Conservation (phyloP, 2,113 vertebrate species). For the Petaurus breviceps region DNA sequence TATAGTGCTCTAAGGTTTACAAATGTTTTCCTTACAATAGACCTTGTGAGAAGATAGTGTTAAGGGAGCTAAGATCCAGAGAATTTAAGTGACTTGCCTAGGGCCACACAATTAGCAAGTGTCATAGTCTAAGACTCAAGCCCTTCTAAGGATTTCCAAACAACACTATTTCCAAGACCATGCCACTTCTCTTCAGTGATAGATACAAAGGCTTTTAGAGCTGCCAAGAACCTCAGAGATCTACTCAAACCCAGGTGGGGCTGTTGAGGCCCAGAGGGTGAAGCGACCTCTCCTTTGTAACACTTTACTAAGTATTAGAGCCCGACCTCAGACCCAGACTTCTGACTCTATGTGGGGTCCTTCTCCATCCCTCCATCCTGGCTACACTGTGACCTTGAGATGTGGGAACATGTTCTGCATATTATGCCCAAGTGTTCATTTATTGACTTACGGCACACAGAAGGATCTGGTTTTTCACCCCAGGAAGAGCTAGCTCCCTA, state of each 20-base stretch:
- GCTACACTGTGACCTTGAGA: neutral
- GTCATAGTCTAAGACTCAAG: neutral
- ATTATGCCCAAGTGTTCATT: neutral
- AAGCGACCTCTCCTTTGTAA: neutral
- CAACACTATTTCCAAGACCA: neutral
- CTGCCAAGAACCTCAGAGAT: neutral
- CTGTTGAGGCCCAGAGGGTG: neutral
- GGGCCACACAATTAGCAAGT: neutral
- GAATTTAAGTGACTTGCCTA: neutral
- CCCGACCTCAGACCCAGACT: neutral
- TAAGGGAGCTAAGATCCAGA: neutral
- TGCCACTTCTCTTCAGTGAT: neutral
- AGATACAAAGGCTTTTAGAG: neutral
- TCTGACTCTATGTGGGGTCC: neutral
- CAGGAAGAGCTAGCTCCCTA: neutral
- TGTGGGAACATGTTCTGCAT: neutral
- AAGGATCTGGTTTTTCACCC: neutral
- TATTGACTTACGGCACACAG: neutral
- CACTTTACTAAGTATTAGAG: neutral
- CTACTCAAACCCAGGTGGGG: neutral
- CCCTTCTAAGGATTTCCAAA: neutral
- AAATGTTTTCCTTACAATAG: neutral
- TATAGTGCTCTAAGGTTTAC: neutral
- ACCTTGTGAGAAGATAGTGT: neutral
- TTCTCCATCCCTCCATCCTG: neutral